Percentiles rank a stretch among this genome's conserved stretches.
Evolutionary conservation across 2,888 invertebrate genomes (phyloP).

Genomic region (Cephus spinipes): DNA sequence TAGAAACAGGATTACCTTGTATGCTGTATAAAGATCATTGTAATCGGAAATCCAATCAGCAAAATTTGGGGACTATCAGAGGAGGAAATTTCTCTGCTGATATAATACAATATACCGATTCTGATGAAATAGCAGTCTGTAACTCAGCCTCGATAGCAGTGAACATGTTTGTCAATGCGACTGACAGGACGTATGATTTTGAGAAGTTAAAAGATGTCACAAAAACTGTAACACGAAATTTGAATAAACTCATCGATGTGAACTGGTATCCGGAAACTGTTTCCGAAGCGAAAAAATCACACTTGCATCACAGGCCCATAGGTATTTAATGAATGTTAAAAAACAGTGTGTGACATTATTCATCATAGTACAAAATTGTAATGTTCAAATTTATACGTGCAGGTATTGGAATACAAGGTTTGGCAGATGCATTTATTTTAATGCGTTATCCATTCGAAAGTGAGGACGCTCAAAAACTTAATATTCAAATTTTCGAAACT

Average conservation of each 20-base stretch:
- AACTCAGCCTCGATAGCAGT: constrained; percentile 75
- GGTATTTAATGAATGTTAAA: constrained; percentile 38
- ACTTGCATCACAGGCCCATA: constrained; percentile 63
- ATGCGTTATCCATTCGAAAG: constrained; percentile 73
- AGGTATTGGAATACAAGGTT: constrained; percentile 74
- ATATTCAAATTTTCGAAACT: constrained; percentile 73
- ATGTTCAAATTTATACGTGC: constrained; percentile 40
- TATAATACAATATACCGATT: constrained; percentile 72
- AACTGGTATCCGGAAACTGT: constrained; percentile 71
- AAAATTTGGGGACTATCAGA: constrained; percentile 76
- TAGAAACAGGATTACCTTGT: constrained; percentile 76
- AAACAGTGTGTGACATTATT: too few relatives aligned
- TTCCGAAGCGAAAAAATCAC: constrained; percentile 69
- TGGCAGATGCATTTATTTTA: constrained; percentile 73
- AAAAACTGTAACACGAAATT: constrained; percentile 70
- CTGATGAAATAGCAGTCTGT: constrained; percentile 74
- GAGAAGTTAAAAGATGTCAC: constrained; percentile 69
- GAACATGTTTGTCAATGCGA: constrained; percentile 70
- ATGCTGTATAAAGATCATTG: constrained; percentile 73
- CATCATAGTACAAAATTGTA: too few relatives aligned
- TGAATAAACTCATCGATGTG: constrained; percentile 74
- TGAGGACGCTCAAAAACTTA: constrained; percentile 69
- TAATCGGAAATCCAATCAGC: constrained; percentile 74
- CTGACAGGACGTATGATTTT: constrained; percentile 69
- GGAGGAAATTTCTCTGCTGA: constrained; percentile 76